Conservation (phyloP, 1,140 invertebrate species). For the Anthonomus grandis region DNA sequence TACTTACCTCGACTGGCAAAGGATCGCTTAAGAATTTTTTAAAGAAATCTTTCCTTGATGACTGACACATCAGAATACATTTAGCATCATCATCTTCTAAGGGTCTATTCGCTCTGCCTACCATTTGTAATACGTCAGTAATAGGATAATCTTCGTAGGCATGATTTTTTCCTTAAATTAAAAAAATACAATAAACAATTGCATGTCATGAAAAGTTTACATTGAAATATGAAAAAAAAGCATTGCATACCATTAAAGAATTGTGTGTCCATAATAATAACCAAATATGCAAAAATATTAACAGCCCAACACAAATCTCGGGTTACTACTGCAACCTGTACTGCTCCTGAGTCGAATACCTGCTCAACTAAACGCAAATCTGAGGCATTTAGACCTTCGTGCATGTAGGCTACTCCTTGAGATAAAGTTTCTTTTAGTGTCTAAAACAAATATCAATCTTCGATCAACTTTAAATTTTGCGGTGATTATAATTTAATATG, state of each 20-base stretch:
- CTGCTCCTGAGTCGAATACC: slow-evolving; percentile 87
- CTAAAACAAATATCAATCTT: too few relatives aligned
- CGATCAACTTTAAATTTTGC: too few relatives aligned
- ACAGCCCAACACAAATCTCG: slow-evolving; percentile 90
- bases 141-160: slow-evolving; percentile 97
- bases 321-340: slow-evolving; percentile 91
- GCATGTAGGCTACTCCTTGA: slow-evolving; percentile 95
- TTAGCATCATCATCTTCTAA: slow-evolving; percentile 91
- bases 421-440: slow-evolving; percentile 81
- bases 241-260: slow-evolving; percentile 89
- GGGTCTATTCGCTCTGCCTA: slow-evolving; percentile 88
- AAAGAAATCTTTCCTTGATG: slow-evolving; percentile 97
- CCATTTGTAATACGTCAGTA: slow-evolving; percentile 97
- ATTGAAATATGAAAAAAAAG: too few relatives aligned
- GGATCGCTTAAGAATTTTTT: slow-evolving; percentile 99
- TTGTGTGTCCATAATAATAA: slow-evolving; percentile 97
- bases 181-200: not conserved
- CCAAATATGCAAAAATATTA: slow-evolving; percentile 84
- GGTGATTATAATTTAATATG: too few relatives aligned
- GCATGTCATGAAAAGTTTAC: too few relatives aligned
- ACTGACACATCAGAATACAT: slow-evolving; percentile 95
- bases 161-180: slow-evolving; percentile 65
- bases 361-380: slow-evolving; percentile 90
- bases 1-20: slow-evolving; percentile 90
- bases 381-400: slow-evolving; percentile 83